Conservation (phyloP, 2,797 vertebrate genomes). For the Anas flavirostris region DNA sequence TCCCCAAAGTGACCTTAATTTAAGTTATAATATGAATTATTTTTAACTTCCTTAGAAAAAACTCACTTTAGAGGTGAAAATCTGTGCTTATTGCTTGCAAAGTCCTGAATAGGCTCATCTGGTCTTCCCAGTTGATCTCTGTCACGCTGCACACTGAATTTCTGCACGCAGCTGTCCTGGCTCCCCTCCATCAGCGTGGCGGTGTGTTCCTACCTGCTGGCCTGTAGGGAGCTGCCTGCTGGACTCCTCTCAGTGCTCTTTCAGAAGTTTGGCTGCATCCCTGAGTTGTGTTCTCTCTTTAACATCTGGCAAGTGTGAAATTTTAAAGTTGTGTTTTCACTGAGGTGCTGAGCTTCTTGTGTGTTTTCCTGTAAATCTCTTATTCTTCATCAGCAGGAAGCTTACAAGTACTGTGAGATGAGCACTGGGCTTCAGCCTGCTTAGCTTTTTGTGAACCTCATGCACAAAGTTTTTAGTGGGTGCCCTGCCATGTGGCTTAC, state of each 20-base stretch:
- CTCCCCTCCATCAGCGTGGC: neutral
- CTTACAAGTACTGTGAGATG: neutral
- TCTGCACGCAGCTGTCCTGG: neutral
- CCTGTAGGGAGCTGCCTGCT: neutral
- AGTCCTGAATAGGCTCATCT: neutral
- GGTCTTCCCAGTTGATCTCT: neutral
- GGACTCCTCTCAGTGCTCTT: neutral
- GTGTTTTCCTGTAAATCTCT: neutral
- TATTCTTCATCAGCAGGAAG: neutral
- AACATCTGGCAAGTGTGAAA: slow-evolving; percentile 6
- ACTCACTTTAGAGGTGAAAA: neutral
- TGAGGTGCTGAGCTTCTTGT: neutral
- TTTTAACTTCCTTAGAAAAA: neutral
- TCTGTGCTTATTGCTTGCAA: neutral
- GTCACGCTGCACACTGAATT: neutral
- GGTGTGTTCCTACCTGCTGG: neutral
- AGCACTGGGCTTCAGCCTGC: neutral
- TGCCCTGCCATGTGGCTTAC: neutral
- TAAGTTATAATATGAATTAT: neutral
- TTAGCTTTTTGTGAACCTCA: neutral
- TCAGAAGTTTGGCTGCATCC: neutral
- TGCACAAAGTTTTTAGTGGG: neutral
- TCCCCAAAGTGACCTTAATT: neutral
- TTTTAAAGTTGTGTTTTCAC: neutral
- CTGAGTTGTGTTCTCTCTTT: neutral